phyloP scores from a whole-genome alignment of 1,140 invertebrate genomes.

The Kradibia gibbosae region DNA sequence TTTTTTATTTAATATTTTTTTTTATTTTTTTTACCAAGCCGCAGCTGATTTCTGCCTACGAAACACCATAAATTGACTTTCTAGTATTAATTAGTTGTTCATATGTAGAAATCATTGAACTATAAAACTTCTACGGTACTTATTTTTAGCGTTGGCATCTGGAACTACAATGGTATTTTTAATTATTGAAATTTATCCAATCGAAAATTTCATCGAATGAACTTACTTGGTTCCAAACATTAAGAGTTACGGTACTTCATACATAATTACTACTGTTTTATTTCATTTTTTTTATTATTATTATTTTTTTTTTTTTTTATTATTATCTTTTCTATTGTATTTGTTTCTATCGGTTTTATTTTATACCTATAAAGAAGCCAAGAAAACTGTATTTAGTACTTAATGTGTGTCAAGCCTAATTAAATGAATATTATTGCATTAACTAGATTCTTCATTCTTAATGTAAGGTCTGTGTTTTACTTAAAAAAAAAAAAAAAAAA shows the following conservation, averaged over 20 bases:
- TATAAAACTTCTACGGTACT: slow-evolving; percentile 16
- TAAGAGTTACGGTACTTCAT: neutral
- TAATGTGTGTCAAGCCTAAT: neutral
- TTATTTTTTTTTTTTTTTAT: neutral
- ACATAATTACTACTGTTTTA: slow-evolving; percentile 29
- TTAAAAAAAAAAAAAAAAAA: neutral
- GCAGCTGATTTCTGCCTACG: neutral
- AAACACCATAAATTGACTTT: neutral
- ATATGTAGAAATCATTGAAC: neutral
- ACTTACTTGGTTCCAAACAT: slow-evolving; percentile 15
- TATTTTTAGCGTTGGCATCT: neutral
- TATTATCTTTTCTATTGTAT: neutral
- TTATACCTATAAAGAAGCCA: neutral
- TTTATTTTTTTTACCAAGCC: slow-evolving; percentile 13
- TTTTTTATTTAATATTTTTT: neutral
- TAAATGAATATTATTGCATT: slow-evolving; percentile 5
- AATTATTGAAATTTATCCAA: neutral
- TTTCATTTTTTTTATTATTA: neutral
- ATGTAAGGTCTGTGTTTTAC: neutral
- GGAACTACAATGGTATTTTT: neutral
- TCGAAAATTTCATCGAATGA: slow-evolving; percentile 21
- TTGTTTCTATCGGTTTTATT: no score
- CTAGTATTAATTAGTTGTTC: neutral
- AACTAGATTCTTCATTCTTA: slow-evolving; percentile 9
- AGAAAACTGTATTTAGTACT: slow-evolving; percentile 25